Evolutionary conservation across 2,888 invertebrate species (phyloP), one percentile per base, ranked within the genome.

Genomic region (Holacanthella duospinosa): DNA sequence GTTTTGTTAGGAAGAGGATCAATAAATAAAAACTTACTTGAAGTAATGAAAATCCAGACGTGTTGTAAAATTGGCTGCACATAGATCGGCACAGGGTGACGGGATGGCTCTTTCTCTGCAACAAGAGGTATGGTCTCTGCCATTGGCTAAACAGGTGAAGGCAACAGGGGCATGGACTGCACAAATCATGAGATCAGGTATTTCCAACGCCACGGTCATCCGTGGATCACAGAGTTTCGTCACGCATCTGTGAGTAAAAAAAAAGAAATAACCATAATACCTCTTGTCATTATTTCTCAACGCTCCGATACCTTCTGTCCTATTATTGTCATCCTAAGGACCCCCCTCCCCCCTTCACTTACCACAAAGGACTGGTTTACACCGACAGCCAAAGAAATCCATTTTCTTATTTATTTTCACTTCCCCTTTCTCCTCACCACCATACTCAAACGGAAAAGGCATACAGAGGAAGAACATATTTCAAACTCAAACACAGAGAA

Each of bases 101-200:
- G 89, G 89, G 29, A 91, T 80, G 0, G 89, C 89, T 59, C 88
- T 78, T 0, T 85, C 82, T 28, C 83, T 80, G 75, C 90, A 90
- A 77, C 90, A 91, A 0, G 86, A 85, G 0, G 88, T 86, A 76
- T 90, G 90, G 78, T 91, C 89, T 74, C 86, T 82, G 1, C 86
- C 86, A 70, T 89, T 88, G 54, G 88, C 85, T 64, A 90, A 79
- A 74, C 90, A 90, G 12, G 84, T 83, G 76, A 90, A 89, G 1
- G 89, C 88, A 29, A 85, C 84, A 2, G 86, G 84, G 0, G 89
- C 88, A 89, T 89, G 90, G 0, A 90, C 90, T 0, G 90, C 90
- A 77, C 90, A 91, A 53, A 90, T 89, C 88, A 91, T 89, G 75
- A 90, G 80, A 76, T 90, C 89, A 55, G 89, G 87, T 68, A 87